Base-by-base conservation (phyloP, 2,797 vertebrate species). In the Sebastes aleutianus region DNA sequence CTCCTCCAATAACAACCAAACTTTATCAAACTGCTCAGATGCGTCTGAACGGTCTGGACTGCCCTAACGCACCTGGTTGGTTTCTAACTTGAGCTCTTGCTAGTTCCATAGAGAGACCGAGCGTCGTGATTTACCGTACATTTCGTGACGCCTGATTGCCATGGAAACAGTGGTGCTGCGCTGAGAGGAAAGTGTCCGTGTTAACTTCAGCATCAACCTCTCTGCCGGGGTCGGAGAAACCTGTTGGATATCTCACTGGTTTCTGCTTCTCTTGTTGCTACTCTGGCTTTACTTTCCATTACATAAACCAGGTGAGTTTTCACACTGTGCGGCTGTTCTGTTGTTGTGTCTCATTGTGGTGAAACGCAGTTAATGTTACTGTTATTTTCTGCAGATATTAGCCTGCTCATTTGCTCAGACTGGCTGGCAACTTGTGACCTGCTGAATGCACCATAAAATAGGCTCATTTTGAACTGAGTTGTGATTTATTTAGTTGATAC, bases 131-230 rank as follows among this genome's bases (percentile, higher is more conserved):
- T 94, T 96, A 90, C 86, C 85, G 89, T 93, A 91, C 86, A 94
- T 91, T 86, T 91, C 89, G 92, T 96, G 95, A 95, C 94, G 94
- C 93, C 88, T 91, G 88, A 94, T 96, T 94, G 88, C 93, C 95
- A 96, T 95, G 95, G 96, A 96, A 96, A 97, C 94, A 88, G 96
- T 72, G 91, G 93, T 95, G 74, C 89, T 86, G 87, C 5, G 80
- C 85, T 88, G 91, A 93, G 91, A 82, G 92, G 91, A 90, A 92
- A 90, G 87, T 94, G 94, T 85, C 86, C 80, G 86, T 56, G 74
- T 73, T 88, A 92, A 93, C 86, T 95, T 93, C 79, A 82, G 62
- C 90, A 78, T 87, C 90, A 89, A 84, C 85, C 77, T 92, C 74
- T 84, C 53, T 54, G 39, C 18, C 67, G 43, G 78, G 84, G 85